Evolutionary conservation across 1,140 invertebrate genomes (phyloP).

Genomic region (Drosophila aff.): DNA sequence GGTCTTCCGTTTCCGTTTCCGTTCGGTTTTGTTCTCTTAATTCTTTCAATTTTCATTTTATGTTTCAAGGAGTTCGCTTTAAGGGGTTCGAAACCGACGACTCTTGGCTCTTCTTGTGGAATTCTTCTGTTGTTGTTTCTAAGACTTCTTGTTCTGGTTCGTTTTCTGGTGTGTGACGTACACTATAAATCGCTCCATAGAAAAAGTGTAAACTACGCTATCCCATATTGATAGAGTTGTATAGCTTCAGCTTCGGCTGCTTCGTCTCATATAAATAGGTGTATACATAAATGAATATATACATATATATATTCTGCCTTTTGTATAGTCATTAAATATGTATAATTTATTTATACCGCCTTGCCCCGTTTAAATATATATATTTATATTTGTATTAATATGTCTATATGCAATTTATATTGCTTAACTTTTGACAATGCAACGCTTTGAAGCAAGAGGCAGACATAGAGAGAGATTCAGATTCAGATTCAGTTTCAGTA

Average conservation of each 20-base stretch:
- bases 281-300: conserved; percentile 66
- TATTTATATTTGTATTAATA: conserved; percentile 46
- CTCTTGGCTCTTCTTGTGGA: conserved; percentile 36
- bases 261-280: conserved; percentile 60
- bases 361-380: conserved; percentile 29
- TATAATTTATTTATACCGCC: conserved; percentile 58
- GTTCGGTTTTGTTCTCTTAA: not conserved
- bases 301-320: conserved; percentile 54
- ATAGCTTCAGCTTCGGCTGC: conserved; percentile 55
- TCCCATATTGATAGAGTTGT: conserved; percentile 74
- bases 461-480: conserved; percentile 63
- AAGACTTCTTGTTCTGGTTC: conserved; percentile 42
- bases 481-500: conserved; percentile 30
- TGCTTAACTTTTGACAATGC: conserved; percentile 79
- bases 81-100: conserved; percentile 61
- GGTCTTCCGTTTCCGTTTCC: not conserved
- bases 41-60: not conserved
- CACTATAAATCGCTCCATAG: conserved; percentile 82
- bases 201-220: conserved; percentile 84
- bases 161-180: conserved; percentile 52
- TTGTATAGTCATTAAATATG: conserved; percentile 76
- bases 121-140: conserved; percentile 8
- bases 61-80: conserved; percentile 16
- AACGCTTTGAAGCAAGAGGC: conserved; percentile 75
- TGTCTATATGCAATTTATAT: conserved; percentile 74